Evolutionary conservation across 2,888 invertebrate species (phyloP).

Genomic region (Lacanobia wlatinum): DNA sequence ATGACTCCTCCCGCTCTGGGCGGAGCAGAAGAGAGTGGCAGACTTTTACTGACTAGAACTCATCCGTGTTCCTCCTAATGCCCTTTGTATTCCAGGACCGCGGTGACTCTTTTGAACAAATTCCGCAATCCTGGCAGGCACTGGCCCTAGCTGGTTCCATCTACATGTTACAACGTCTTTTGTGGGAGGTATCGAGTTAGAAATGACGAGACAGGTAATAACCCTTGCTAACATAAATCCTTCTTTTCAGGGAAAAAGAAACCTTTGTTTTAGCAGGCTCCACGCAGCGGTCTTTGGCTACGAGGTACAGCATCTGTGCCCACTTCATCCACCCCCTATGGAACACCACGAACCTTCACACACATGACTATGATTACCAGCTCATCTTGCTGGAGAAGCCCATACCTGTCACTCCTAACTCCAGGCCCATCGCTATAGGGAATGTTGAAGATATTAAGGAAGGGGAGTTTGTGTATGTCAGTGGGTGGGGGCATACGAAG

Average conservation of each 20-base stretch:
- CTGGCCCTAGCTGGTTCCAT: too few relatives aligned
- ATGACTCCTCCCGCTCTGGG: too few relatives aligned
- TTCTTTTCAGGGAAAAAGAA: constrained; percentile 75
- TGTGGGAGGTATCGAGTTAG: too few relatives aligned
- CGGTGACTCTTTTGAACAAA: too few relatives aligned
- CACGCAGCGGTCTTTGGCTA: constrained; percentile 72
- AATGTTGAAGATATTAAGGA: constrained; percentile 70
- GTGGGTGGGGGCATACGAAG: constrained; percentile 84
- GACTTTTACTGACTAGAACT: too few relatives aligned
- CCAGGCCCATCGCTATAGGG: constrained; percentile 83
- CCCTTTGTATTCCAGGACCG: too few relatives aligned
- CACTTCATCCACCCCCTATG: constrained; percentile 83
- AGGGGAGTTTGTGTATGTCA: constrained; percentile 74
- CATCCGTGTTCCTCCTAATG: too few relatives aligned
- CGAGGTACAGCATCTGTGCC: constrained; percentile 78
- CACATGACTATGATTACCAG: constrained; percentile 85
- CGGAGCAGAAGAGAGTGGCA: too few relatives aligned
- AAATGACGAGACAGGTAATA: background rate
- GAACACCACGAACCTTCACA: constrained; percentile 70
- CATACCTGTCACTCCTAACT: constrained; percentile 74
- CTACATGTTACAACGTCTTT: too few relatives aligned
- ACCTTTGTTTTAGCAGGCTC: constrained; percentile 79
- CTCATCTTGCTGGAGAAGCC: constrained; percentile 80
- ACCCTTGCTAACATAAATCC: background rate
- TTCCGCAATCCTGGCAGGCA: too few relatives aligned